A percentile compares a stretch with the other conserved stretches of the same genome.
phyloP scores from a whole-genome alignment of 2,797 vertebrate species.

The Salarias fasciatus region DNA sequence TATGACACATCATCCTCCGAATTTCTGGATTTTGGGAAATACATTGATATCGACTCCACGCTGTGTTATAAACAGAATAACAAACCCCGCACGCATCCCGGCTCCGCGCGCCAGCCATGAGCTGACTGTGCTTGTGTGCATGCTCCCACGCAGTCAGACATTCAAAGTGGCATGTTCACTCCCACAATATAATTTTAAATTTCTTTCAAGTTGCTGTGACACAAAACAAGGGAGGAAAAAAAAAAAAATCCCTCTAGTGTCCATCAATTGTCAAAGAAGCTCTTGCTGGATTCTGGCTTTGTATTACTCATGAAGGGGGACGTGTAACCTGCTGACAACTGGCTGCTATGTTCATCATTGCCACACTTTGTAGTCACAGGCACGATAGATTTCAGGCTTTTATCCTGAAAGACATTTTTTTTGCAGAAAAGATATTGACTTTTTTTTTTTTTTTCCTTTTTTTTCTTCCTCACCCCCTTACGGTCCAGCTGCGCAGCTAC shows the following conservation, averaged over 20 bases:
- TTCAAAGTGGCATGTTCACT: conserved; percentile 1
- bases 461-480: conserved; percentile 14
- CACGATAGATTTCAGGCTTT: conserved; percentile 56
- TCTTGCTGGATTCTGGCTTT: conserved; percentile 52
- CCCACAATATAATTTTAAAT: conserved; percentile 24
- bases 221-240: conserved; percentile 50
- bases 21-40: background rate
- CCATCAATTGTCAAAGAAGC: conserved; percentile 60
- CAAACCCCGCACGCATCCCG: conserved; percentile 9
- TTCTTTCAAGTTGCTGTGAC: conserved; percentile 45
- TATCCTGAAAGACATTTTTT: conserved; percentile 37
- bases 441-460: background rate
- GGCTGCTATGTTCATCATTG: conserved; percentile 44
- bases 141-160: conserved; percentile 14
- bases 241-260: conserved; percentile 48
- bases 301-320: conserved; percentile 51
- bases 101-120: background rate
- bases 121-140: conserved; percentile 7
- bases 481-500: conserved; percentile 46
- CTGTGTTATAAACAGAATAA: conserved; percentile 15
- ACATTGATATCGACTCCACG: conserved; percentile 12
- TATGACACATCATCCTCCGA: too few relatives aligned
- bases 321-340: conserved; percentile 55
- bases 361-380: conserved; percentile 56
- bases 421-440: too few relatives aligned